Evolutionary conservation across 2,113 vertebrate genomes (phyloP).

Genomic region (Chaetodon trifascialis): DNA sequence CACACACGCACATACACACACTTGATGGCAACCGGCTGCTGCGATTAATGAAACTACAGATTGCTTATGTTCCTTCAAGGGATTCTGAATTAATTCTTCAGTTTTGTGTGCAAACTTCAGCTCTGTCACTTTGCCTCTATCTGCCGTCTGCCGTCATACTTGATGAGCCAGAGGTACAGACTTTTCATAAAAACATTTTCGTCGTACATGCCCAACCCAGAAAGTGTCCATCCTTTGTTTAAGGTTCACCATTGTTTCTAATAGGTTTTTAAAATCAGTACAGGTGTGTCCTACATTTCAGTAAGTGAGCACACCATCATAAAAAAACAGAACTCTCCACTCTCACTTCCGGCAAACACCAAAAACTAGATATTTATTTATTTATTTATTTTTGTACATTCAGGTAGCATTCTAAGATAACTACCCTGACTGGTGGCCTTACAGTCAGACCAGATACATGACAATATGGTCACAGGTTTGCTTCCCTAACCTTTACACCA

Average conservation of each 20-base stretch:
- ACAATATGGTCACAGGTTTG: not conserved
- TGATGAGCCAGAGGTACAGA: not conserved
- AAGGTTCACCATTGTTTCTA: not conserved
- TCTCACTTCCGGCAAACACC: no score
- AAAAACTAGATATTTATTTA: no score
- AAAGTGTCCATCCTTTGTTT: not conserved
- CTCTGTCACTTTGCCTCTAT: not conserved
- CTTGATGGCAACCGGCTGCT: not conserved
- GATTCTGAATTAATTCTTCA: slow-evolving; percentile 11
- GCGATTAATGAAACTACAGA: slow-evolving; percentile 24
- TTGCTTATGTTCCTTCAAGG: slow-evolving; percentile 25
- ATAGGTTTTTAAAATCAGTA: not conserved
- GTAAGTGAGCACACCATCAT: no score
- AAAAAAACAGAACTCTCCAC: not conserved
- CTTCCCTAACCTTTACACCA: not conserved
- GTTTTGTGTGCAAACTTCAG: slow-evolving; percentile 8
- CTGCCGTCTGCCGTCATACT: not conserved
- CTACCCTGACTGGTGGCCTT: not conserved
- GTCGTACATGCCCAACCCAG: not conserved
- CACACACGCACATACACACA: not conserved
- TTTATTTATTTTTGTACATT: no score
- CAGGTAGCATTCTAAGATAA: not conserved
- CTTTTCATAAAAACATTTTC: not conserved
- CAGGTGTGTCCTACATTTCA: not conserved
- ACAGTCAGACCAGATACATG: not conserved